phyloP scores from a whole-genome alignment of 2,113 vertebrate genomes.

The Notiomystis cincta region DNA sequence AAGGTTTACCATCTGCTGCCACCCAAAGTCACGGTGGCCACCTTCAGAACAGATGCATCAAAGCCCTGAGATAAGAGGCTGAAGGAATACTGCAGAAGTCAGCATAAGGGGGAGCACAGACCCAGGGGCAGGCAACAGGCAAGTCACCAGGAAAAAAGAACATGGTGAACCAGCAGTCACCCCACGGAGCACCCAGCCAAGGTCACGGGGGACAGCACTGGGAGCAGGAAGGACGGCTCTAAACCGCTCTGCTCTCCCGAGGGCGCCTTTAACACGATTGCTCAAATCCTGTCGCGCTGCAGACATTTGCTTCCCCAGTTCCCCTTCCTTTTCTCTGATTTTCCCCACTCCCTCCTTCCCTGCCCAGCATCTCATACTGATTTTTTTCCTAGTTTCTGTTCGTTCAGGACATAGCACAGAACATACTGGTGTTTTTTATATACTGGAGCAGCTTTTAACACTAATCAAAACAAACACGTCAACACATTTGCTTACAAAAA shows the following conservation, averaged over 20 bases:
- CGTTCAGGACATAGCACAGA: background rate
- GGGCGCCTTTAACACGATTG: background rate
- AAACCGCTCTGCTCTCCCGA: background rate
- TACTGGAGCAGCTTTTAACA: background rate
- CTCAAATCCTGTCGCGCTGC: background rate
- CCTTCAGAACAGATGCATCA: conserved; percentile 89
- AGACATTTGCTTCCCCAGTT: background rate
- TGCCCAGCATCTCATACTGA: background rate
- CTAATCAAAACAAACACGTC: background rate
- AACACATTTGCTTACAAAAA: background rate
- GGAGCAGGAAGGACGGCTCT: conserved; percentile 8
- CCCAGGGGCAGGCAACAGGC: conserved; percentile 78
- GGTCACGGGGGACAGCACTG: conserved; percentile 60
- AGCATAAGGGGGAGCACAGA: conserved; percentile 74
- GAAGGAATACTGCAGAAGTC: conserved; percentile 78
- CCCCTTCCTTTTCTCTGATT: background rate
- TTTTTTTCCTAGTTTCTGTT: background rate
- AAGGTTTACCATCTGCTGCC: conserved; percentile 90
- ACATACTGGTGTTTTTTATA: background rate
- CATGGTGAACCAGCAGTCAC: conserved; percentile 29
- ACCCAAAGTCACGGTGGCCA: conserved; percentile 82
- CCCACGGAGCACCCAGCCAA: conserved; percentile 54
- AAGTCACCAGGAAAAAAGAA: conserved; percentile 71
- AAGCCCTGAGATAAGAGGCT: conserved; percentile 82
- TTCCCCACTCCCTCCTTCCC: accelerated